These are phyloP conservation scores for Erebia ligea DNA, from an alignment of 2,888 invertebrate species.

Conservation along the genomic window DNA sequence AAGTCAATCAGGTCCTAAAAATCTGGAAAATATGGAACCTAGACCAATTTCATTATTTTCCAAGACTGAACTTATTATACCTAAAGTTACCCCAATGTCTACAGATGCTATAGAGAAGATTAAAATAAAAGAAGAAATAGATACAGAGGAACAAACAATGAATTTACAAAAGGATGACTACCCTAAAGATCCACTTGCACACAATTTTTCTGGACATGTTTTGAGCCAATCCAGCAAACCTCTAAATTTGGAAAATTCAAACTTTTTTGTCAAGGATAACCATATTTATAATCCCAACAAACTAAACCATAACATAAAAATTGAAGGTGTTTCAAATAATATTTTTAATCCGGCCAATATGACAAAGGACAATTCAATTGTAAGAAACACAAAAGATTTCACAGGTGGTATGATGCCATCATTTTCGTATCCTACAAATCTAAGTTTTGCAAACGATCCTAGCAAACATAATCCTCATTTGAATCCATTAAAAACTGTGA, in stretches of 20 bases:
- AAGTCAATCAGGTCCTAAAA: constrained; percentile 52
- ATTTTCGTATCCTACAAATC: constrained; percentile 68
- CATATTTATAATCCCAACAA: constrained; percentile 77
- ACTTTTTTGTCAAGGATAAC: constrained; percentile 76
- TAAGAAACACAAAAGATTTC: constrained; percentile 75
- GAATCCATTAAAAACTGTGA: constrained; percentile 78
- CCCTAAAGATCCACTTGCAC: constrained; percentile 74
- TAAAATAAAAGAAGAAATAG: constrained; percentile 80
- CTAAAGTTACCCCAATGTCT: constrained; percentile 82
- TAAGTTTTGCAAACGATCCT: constrained; percentile 70
- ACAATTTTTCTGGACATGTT: constrained; percentile 69
- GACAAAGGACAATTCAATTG: constrained; percentile 71
- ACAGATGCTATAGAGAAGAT: constrained; percentile 77
- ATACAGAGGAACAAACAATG: constrained; percentile 69
- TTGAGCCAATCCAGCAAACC: constrained; percentile 69
- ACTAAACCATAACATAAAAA: constrained; percentile 71
- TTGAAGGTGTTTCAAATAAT: constrained; percentile 70
- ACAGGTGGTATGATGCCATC: constrained; percentile 68
- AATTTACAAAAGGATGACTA: constrained; percentile 76
- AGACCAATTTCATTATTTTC: constrained; percentile 67
- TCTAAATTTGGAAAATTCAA: constrained; percentile 75
- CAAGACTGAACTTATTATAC: constrained; percentile 85
- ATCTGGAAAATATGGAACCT: constrained; percentile 60
- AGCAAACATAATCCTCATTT: constrained; percentile 73
- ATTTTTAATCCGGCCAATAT: constrained; percentile 76